These are phyloP conservation scores for Cydia amplana DNA, from an alignment of 1,140 invertebrate genomes.

Conservation along the genomic window DNA sequence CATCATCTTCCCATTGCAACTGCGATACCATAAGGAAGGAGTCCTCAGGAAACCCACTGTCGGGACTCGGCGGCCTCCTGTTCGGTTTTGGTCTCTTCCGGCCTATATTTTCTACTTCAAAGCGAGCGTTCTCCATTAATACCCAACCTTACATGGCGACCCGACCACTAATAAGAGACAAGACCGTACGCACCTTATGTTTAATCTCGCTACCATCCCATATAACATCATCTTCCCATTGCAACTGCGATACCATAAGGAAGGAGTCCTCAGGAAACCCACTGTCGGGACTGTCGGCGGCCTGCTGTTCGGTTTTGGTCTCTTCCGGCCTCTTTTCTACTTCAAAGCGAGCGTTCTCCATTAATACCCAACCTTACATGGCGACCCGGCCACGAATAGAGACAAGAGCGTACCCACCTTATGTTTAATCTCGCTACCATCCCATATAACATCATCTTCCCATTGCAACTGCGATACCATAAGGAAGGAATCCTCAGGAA, in stretches of 20 bases:
- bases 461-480: constrained; percentile 97
- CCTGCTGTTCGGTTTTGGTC: constrained; percentile 51
- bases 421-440: constrained; percentile 94
- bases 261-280: constrained; percentile 92
- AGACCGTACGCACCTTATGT: constrained; percentile 84
- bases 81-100: constrained; percentile 40
- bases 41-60: constrained; percentile 80
- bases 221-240: constrained; percentile 99
- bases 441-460: constrained; percentile 91
- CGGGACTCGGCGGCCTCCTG: constrained; percentile 65
- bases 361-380: no score
- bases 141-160: no score
- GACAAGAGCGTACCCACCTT: constrained; percentile 77
- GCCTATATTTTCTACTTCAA: constrained; percentile 47
- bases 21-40: no score
- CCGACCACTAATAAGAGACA: neutral
- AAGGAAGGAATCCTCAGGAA: constrained; percentile 93
- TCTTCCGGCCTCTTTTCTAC: neutral
- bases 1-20: no score
- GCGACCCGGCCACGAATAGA: no score
- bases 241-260: constrained; percentile 96
- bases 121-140: no score
- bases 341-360: no score
- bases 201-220: constrained; percentile 99
- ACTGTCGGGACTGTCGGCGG: constrained; percentile 73